Base-by-base conservation (phyloP, 2,113 vertebrate species). In the Butorides virescens region DNA sequence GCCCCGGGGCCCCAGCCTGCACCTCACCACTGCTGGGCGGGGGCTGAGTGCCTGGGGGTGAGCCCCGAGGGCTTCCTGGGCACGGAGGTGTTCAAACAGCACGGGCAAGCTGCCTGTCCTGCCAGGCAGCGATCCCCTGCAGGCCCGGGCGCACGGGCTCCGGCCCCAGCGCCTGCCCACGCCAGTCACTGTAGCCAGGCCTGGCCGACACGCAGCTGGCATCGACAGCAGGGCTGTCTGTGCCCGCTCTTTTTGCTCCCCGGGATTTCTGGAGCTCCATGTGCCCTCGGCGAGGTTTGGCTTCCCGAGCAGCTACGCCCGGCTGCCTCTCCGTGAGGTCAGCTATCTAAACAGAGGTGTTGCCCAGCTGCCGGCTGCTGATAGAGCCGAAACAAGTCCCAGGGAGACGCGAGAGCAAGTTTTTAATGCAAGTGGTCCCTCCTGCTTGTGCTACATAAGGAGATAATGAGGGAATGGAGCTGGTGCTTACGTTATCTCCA, bases 311-410 rank as follows among this genome's bases (percentile, higher is more conserved):
- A 67, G 78, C 73, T 15, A 6, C 1, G 5, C 26, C 37, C 7
- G 27, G 67, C 83, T 5, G 34, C 42, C 37, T 4, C 36, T 4
- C 15, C 1, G 0, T 36, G 42, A 5, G 34, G 7, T 50, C 70
- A 80, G 87, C 36, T 83, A 34, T 87, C 70, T 14, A 3, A 59
- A 34, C 1, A 2, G 88, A 42, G 76, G 86, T 44, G 88, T 55
- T 72, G 25, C 87, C 93, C 92, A 32, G 83, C 93, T 96, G 95
- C 78, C 10, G 13, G 66, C 78, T 53, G 82, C 93, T 83, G 95
- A 96, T 97, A 96, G 93, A 21, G 14, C 20, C 4, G 6, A 13
- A 42, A 56, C 47, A 7, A 29, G 79, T 22, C 82, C 17, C 1
- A 3, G 7, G 62, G 47, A 66, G 72, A 59, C 3, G 3, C 1